A percentile compares a stretch with the other conserved stretches of the same genome.
phyloP scores from a whole-genome alignment of 2,888 invertebrate genomes.

The Caprella mutica region DNA sequence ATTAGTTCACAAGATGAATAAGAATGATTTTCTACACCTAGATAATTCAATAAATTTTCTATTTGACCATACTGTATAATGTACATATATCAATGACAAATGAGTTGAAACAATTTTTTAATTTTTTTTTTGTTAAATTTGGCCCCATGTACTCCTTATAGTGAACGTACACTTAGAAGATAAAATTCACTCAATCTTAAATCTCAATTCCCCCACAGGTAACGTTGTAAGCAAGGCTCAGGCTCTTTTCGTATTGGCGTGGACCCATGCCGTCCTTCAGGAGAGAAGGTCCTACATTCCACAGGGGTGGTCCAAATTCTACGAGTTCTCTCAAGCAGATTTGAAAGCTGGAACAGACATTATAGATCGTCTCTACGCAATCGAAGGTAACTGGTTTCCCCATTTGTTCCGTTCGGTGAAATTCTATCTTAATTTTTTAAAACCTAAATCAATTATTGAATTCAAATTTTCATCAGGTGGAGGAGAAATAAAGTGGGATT shows the following conservation, averaged over 20 bases:
- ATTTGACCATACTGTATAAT: too few relatives aligned
- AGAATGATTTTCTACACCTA: too few relatives aligned
- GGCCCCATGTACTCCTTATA: too few relatives aligned
- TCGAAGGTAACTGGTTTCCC: slow-evolving; percentile 37
- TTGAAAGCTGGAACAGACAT: slow-evolving; percentile 60
- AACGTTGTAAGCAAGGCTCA: slow-evolving; percentile 39
- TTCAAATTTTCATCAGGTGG: background rate
- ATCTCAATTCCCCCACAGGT: too few relatives aligned
- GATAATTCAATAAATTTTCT: too few relatives aligned
- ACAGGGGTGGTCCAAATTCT: slow-evolving; percentile 79
- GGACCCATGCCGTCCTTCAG: slow-evolving; percentile 73
- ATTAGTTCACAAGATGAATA: too few relatives aligned
- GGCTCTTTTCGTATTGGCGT: slow-evolving; percentile 63
- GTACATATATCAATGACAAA: too few relatives aligned
- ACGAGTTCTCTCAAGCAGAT: slow-evolving; percentile 77
- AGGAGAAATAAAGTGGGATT: slow-evolving; percentile 50
- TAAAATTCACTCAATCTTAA: too few relatives aligned
- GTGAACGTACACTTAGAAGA: too few relatives aligned
- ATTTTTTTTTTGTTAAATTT: too few relatives aligned
- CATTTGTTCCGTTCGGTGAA: background rate
- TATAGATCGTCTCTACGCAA: slow-evolving; percentile 44
- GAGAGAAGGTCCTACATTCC: slow-evolving; percentile 87
- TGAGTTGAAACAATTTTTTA: too few relatives aligned
- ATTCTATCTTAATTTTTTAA: background rate
- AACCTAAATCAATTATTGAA: background rate